Conservation (phyloP, 2,888 invertebrate genomes). For the Erynnis tages region DNA sequence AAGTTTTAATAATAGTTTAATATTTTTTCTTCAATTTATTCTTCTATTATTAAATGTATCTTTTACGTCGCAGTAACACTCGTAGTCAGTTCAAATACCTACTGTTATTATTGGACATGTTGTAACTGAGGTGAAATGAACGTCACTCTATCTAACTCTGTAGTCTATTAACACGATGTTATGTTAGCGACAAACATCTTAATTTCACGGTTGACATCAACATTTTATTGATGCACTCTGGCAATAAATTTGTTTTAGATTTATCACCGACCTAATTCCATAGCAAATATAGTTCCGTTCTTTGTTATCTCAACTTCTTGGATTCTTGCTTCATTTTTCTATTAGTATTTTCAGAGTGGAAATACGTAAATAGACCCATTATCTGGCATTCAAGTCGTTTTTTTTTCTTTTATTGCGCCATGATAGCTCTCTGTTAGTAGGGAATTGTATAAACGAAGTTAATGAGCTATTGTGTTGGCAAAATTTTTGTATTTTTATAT, state of each 20-base stretch:
- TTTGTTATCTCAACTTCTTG: constrained; percentile 15
- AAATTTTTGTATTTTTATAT: constrained; percentile 19
- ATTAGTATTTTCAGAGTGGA: constrained; percentile 18
- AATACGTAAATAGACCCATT: constrained; percentile 23
- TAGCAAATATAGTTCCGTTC: background rate
- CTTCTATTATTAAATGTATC: no score
- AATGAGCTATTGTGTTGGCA: constrained; percentile 19
- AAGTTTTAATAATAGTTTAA: no score
- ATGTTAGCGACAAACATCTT: background rate
- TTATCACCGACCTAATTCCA: constrained; percentile 19
- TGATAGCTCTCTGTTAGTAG: constrained; percentile 9
- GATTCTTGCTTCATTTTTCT: constrained; percentile 17
- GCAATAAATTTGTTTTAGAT: constrained; percentile 11
- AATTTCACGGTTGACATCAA: constrained; percentile 9
- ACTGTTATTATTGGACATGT: no score
- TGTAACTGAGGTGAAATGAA: no score
- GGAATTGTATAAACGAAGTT: constrained; percentile 12
- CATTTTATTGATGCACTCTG: constrained; percentile 12
- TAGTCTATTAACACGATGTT: no score
- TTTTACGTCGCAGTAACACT: no score
- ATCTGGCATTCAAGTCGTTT: constrained; percentile 13
- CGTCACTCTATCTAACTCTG: no score
- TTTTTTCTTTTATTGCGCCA: constrained; percentile 13
- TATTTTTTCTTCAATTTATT: no score
- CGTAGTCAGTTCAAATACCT: no score